These are phyloP conservation scores for Euclidia mi DNA, from an alignment of 2,888 invertebrate genomes.

Conservation along the genomic window DNA sequence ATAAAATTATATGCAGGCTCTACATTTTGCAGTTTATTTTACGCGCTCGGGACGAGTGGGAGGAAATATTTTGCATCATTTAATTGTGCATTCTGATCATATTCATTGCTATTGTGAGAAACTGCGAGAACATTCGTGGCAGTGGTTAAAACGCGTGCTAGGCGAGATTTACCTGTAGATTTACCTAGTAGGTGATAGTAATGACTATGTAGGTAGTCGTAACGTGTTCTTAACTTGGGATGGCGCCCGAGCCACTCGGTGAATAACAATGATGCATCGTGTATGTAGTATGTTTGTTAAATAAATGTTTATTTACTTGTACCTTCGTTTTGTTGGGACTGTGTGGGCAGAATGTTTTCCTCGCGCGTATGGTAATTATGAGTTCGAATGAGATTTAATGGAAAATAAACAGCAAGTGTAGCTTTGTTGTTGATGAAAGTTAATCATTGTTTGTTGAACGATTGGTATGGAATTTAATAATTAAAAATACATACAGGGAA, in stretches of 20 bases:
- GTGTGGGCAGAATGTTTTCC: slow-evolving; percentile 29
- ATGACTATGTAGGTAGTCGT: slow-evolving; percentile 10
- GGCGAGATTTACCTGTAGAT: too few species aligned
- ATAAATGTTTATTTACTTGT: slow-evolving; percentile 26
- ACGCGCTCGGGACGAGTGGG: too few species aligned
- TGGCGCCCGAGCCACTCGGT: slow-evolving; percentile 9
- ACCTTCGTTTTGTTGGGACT: slow-evolving; percentile 1
- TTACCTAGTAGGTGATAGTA: too few species aligned
- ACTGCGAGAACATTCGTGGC: too few species aligned
- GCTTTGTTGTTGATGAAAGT: neutral
- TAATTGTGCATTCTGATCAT: too few species aligned
- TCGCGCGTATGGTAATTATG: slow-evolving; percentile 43
- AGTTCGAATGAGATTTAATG: slow-evolving; percentile 7
- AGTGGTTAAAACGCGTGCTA: too few species aligned
- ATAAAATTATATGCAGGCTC: too few species aligned
- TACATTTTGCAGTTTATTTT: too few species aligned
- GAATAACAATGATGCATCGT: slow-evolving; percentile 50
- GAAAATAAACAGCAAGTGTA: neutral
- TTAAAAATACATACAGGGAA: too few species aligned
- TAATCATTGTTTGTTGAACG: neutral
- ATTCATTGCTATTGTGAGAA: too few species aligned
- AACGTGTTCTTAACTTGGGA: slow-evolving; percentile 34
- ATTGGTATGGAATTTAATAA: too few species aligned
- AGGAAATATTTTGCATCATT: too few species aligned
- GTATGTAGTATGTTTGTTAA: slow-evolving; percentile 36